Evolutionary conservation across 2,888 invertebrate genomes (phyloP), one percentile per base, ranked within the genome.

Genomic region (Uropetala carovei): DNA sequence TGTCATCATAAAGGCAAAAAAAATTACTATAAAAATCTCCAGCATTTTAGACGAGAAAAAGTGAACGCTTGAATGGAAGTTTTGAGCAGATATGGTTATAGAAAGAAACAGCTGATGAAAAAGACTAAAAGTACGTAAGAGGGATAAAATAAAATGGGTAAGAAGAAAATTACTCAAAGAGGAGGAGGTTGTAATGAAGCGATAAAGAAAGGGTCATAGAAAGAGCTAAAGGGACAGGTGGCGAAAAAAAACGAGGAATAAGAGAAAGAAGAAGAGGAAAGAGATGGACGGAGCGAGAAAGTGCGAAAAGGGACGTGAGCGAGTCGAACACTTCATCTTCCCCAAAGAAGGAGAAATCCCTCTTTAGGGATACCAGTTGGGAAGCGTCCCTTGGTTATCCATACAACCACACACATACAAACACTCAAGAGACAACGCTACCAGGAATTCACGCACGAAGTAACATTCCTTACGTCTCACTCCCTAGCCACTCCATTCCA

Each of bases 381-480:
- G 64, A 10, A 57, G 16, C 64, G n/a, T 18, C 89, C 60, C 59
- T 68, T 89, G 18, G 60, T 86, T 86, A 59, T 60, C 16, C 30
- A 10, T 9, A 18, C 60, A 27, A 18, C 27, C 58, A 27, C 86
- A 60, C 18, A 30, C 89, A 56, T 64, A 11, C 59, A 30, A 7
- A 30, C 85, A 16, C 59, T 5, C 60, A 57, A 8, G 43, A 30
- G 22, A 16, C 1, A 30, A 27, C 59, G 60, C n/a, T 59, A 60
- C 86, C 14, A 56, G 89, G 64, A 64, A 68, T 86, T 86, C 59
- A 60, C 86, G n/a, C 85, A 86, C 60, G 89, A 30, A 89, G 89
- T 10, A 89, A n/a, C 89, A 89, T 89, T 68, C 64, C 89, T 43
- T 86, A 75, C 75, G 75, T 75, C 75, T 75, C 43, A 43, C 43